These are phyloP conservation scores for Peribatodes rhomboidaria DNA, from an alignment of 2,888 invertebrate species.

Conservation along the genomic window DNA sequence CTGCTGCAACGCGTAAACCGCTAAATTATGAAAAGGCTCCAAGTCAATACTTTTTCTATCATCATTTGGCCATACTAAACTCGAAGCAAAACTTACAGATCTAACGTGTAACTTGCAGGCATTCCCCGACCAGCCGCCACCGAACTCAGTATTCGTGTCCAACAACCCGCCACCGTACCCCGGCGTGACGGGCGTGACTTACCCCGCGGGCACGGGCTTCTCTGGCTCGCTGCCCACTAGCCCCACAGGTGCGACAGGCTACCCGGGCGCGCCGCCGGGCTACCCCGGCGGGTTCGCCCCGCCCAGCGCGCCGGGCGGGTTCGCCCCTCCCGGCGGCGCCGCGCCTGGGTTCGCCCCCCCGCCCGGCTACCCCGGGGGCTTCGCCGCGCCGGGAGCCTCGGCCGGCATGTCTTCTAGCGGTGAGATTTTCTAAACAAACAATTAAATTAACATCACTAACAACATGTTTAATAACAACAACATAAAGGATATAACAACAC, in stretches of 20 bases:
- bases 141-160: constrained; percentile 95
- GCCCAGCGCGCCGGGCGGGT: constrained; percentile 56
- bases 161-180: constrained; percentile 98
- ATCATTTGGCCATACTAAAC: too few species aligned
- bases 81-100: too few species aligned
- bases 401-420: constrained; percentile 73
- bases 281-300: constrained; percentile 51
- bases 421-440: constrained; percentile 55
- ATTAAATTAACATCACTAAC: not conserved
- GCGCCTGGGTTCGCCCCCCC: constrained; percentile 52
- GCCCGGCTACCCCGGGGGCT: constrained; percentile 55
- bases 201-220: constrained; percentile 66
- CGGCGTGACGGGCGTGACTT: constrained; percentile 87
- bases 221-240: constrained; percentile 57
- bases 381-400: constrained; percentile 55
- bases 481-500: too few species aligned
- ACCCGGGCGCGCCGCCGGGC: constrained; percentile 55
- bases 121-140: constrained; percentile 90
- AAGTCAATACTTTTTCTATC: too few species aligned
- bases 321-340: constrained; percentile 56
- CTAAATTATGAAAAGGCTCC: too few species aligned
- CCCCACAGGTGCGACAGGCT: constrained; percentile 56
- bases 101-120: constrained; percentile 66
- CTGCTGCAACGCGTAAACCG: too few species aligned
- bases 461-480: too few species aligned